A percentile compares a stretch with the other conserved stretches of the same genome.
Conservation (phyloP, 2,797 vertebrate species). For the Antennarius maculatus region DNA sequence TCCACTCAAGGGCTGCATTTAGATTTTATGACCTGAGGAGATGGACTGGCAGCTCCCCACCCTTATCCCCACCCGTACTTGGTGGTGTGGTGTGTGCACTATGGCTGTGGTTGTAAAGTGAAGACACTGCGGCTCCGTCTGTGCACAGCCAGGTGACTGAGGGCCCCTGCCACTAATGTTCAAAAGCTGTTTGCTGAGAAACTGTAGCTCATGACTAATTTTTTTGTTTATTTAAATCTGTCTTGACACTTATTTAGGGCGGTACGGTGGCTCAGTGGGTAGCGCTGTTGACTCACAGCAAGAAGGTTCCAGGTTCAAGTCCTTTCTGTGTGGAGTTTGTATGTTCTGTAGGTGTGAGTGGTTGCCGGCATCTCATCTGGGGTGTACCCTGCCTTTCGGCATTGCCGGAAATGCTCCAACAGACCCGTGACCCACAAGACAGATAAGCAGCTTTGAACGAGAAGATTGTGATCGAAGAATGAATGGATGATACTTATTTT, state of each 20-base stretch:
- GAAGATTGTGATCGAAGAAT: too few relatives aligned
- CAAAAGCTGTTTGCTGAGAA: conserved; percentile 16
- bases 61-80: conserved; percentile 42
- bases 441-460: too few relatives aligned
- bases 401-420: too few relatives aligned
- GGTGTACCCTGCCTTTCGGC: too few relatives aligned
- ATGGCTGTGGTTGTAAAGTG: conserved; percentile 53
- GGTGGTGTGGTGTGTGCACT: conserved; percentile 25
- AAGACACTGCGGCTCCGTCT: conserved; percentile 61
- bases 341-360: too few relatives aligned
- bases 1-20: conserved; percentile 63
- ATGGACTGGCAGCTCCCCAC: conserved; percentile 61
- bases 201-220: conserved; percentile 22
- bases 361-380: too few relatives aligned
- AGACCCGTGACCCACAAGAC: too few relatives aligned
- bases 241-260: not conserved
- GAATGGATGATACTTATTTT: not conserved
- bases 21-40: conserved; percentile 73
- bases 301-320: too few relatives aligned
- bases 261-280: too few relatives aligned
- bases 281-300: too few relatives aligned
- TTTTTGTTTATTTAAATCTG: conserved; percentile 8
- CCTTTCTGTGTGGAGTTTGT: too few relatives aligned
- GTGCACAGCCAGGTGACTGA: conserved; percentile 71
- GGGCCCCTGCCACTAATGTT: conserved; percentile 23